A percentile compares a stretch with the other conserved stretches of the same genome.
Conservation (phyloP, 2,888 invertebrate genomes). For the Athripsodes cinereus region DNA sequence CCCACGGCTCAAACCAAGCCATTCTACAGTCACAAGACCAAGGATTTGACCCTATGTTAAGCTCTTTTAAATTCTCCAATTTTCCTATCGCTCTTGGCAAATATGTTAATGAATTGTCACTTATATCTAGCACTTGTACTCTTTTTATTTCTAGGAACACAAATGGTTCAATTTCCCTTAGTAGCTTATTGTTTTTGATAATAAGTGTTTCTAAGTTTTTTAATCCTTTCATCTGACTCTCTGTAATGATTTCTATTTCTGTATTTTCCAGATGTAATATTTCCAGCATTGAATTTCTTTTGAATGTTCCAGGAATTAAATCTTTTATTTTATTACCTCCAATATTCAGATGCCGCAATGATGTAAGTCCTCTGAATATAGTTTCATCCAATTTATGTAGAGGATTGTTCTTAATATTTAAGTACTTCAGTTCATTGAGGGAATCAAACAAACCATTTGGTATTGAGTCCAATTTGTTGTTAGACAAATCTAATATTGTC, state of each 20-base stretch:
- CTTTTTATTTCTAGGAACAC: slow-evolving; percentile 56
- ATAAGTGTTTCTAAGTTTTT: slow-evolving; percentile 51
- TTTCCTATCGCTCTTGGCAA: slow-evolving; percentile 64
- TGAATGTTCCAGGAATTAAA: slow-evolving; percentile 56
- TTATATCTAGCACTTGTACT: slow-evolving; percentile 61
- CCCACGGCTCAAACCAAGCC: slow-evolving; percentile 68
- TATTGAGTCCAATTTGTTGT: slow-evolving; percentile 59
- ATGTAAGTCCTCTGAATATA: slow-evolving; percentile 54
- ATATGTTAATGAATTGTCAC: slow-evolving; percentile 62
- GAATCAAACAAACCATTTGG: slow-evolving; percentile 65
- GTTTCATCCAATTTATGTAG: slow-evolving; percentile 53
- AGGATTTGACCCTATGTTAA: slow-evolving; percentile 68
- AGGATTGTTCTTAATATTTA: slow-evolving; percentile 58
- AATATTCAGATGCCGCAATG: slow-evolving; percentile 52
- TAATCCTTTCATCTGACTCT: slow-evolving; percentile 61
- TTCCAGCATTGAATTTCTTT: slow-evolving; percentile 54
- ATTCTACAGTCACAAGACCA: slow-evolving; percentile 85
- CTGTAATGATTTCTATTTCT: slow-evolving; percentile 57
- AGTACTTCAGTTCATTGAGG: slow-evolving; percentile 53
- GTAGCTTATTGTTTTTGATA: slow-evolving; percentile 55
- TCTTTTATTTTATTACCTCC: slow-evolving; percentile 55
- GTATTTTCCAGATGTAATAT: slow-evolving; percentile 61
- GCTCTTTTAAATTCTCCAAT: slow-evolving; percentile 54
- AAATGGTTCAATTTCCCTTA: slow-evolving; percentile 57
- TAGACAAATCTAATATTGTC: slow-evolving; percentile 57